Base-by-base conservation (phyloP, 1,140 invertebrate genomes). In the Neodiprion virginianus region DNA sequence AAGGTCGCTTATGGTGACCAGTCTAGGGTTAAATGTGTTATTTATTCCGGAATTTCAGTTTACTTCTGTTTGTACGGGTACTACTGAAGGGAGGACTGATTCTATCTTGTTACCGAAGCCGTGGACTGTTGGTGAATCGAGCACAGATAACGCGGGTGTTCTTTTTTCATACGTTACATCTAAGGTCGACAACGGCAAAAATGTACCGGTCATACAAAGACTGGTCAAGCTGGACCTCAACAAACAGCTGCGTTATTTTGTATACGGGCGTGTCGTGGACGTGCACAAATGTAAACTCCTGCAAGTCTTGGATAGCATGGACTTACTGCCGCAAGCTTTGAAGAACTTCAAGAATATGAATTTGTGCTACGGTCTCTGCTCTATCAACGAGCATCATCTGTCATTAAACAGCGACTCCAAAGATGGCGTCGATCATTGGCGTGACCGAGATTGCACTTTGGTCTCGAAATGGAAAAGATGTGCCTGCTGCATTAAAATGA, bases 391-490 rank as follows among this genome's bases (percentile, higher is more conserved):
- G 11, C 8, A 61, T 61, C 53, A 61, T 61, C 53, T 61, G n/a
- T 61, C 53, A n/a, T 11, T n/a, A 61, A n/a, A 61, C n/a, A 61
- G 53, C n/a, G 53, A 4, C 3, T 61, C 9, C 53, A 61, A 11
- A 61, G 53, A 61, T n/a, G n/a, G n/a, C 53, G 53, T 61, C n/a
- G n/a, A 61, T 9, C 11, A 11, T 14, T 61, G 53, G 53, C 53
- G 9, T 61, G 2, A 4, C 53, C 11, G n/a, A 11, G n/a, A 61
- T n/a, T 61, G 53, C 53, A 14, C 53, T 53, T 21, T 72, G 53
- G 61, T 72, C 17, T 72, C 47, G 21, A 72, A 72, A 12, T 10
- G 49, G 21, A 72, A 72, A 21, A 53, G 71, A 21, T 72, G 71
- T 53, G 48, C 12, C 28, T 5, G 23, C n/a, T 72, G 71, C 21